phyloP scores from a whole-genome alignment of 1,140 invertebrate species.

The Nebria ingens region DNA sequence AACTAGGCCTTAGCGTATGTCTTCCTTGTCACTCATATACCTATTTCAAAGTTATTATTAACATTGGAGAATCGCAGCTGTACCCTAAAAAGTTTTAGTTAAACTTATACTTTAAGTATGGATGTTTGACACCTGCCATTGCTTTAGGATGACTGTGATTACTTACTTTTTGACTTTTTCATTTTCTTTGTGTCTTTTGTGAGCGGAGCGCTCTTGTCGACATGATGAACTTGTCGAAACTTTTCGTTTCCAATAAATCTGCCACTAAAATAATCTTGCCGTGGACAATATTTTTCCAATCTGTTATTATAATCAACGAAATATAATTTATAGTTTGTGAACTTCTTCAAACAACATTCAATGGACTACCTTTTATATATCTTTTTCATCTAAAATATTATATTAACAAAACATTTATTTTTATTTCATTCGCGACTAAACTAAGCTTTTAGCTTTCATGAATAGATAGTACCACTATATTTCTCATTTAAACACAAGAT shows the following conservation, averaged over 20 bases:
- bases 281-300: background rate
- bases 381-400: no score
- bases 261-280: background rate
- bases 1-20: no score
- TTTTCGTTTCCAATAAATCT: slow-evolving; percentile 1
- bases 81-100: background rate
- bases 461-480: no score
- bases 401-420: no score
- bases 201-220: background rate
- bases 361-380: no score
- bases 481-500: no score
- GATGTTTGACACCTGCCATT: slow-evolving; percentile 5
- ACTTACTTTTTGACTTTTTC: slow-evolving; percentile 9
- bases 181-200: background rate
- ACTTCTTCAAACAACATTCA: no score
- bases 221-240: slow-evolving; percentile 6
- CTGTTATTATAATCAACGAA: background rate
- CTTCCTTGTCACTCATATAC: background rate
- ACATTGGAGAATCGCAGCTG: background rate
- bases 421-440: no score
- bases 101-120: slow-evolving; percentile 3
- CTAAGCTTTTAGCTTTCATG: no score
- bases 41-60: slow-evolving; percentile 4
- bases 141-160: background rate
- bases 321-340: background rate